Percentiles rank a stretch among this genome's conserved stretches.
Conservation (phyloP, 2,797 vertebrate species). For the Poecilia wingei region DNA sequence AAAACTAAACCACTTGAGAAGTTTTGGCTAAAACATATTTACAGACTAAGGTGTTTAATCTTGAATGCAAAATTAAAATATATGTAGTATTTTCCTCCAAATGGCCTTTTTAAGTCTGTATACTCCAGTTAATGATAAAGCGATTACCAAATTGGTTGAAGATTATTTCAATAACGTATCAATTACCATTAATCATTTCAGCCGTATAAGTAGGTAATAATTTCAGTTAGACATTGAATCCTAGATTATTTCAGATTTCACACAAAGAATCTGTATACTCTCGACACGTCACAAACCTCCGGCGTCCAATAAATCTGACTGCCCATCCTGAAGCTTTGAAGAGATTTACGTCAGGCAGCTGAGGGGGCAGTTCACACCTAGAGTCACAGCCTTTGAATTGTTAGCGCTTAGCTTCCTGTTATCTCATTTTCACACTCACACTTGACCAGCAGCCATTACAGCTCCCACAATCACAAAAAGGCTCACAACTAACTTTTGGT, state of each 20-base stretch:
- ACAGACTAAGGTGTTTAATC: too few species aligned
- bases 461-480: conserved; percentile 48
- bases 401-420: conserved; percentile 65
- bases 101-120: too few species aligned
- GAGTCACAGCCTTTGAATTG: conserved; percentile 36
- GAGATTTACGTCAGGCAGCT: conserved; percentile 26
- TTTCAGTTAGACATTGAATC: too few species aligned
- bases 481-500: conserved; percentile 62
- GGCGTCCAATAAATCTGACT: background rate
- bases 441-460: conserved; percentile 39
- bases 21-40: too few species aligned
- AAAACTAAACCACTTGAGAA: too few species aligned
- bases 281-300: background rate
- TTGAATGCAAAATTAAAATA: too few species aligned
- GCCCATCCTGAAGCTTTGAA: conserved; percentile 10
- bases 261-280: background rate
- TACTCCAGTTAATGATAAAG: too few species aligned
- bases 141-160: too few species aligned
- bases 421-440: conserved; percentile 69
- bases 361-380: conserved; percentile 62
- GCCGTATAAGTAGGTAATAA: too few species aligned
- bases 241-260: background rate
- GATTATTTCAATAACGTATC: too few species aligned
- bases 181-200: too few species aligned
- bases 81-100: too few species aligned